Percentiles rank a stretch among this genome's conserved stretches.
Evolutionary conservation across 1,140 invertebrate species (phyloP).

Genomic region (Pogonomyrmex barbatus): DNA sequence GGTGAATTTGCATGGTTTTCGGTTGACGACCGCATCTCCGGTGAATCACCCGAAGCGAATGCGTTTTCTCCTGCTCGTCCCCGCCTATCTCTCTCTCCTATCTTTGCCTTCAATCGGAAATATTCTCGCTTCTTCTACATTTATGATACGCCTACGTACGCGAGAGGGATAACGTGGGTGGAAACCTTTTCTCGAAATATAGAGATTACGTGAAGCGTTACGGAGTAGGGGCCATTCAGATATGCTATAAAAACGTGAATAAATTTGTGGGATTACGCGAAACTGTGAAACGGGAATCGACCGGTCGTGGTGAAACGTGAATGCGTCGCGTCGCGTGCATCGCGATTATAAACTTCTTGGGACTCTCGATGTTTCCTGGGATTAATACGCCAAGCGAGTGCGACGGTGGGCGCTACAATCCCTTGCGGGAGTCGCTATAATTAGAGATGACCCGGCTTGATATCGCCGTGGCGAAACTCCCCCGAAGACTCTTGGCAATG

Average conservation of each 20-base stretch:
- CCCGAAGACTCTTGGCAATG: slow-evolving; percentile 12
- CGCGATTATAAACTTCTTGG: slow-evolving; percentile 32
- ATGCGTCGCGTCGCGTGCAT: slow-evolving; percentile 33
- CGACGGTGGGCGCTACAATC: slow-evolving; percentile 46
- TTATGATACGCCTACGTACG: background rate
- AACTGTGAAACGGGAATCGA: background rate
- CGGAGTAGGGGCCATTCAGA: background rate
- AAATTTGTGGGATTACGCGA: background rate
- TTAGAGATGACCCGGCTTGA: slow-evolving; percentile 73
- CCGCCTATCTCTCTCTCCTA: background rate
- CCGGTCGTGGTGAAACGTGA: background rate
- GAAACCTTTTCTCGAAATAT: background rate
- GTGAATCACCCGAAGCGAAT: slow-evolving; percentile 7
- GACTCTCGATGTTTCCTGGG: slow-evolving; percentile 3
- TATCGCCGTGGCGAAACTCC: slow-evolving; percentile 32
- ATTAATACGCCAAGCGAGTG: slow-evolving; percentile 43
- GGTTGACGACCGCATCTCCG: background rate
- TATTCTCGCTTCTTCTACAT: slow-evolving; percentile 1
- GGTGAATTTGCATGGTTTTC: slow-evolving; percentile 48
- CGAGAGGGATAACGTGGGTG: background rate
- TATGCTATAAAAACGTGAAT: background rate
- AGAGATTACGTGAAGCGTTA: background rate
- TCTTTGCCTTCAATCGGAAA: background rate
- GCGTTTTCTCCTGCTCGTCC: background rate
- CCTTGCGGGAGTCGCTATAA: slow-evolving; percentile 63